Evolutionary conservation across 2,113 vertebrate species (phyloP).

Genomic region (Suricata suricatta): DNA sequence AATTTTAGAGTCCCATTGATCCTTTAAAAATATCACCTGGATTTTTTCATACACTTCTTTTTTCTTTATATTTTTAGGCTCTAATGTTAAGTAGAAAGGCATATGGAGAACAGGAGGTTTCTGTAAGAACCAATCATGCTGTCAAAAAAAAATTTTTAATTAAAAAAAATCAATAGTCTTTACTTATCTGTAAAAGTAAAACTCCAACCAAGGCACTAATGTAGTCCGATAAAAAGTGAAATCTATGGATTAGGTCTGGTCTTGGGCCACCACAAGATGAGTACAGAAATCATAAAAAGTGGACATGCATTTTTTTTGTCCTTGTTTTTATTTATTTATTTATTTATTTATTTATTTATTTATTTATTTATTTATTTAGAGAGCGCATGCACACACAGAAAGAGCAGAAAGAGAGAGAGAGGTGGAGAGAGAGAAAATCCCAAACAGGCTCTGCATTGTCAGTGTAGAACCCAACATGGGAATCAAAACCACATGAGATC

Average conservation of each 20-base stretch:
- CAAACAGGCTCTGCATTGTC: no score
- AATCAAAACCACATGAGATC: no score
- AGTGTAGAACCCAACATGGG: no score
- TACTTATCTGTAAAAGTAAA: neutral
- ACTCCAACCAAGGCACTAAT: neutral
- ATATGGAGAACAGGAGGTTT: neutral
- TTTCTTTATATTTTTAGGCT: neutral
- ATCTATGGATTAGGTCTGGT: neutral
- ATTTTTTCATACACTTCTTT: neutral
- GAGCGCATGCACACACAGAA: no score
- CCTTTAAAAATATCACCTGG: neutral
- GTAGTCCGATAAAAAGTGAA: neutral
- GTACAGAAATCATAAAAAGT: neutral
- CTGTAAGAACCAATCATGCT: neutral
- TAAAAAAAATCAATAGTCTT: neutral
- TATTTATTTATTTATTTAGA: no score
- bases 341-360: no score
- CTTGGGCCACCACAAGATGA: neutral
- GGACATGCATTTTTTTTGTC: neutral
- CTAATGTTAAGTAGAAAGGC: neutral
- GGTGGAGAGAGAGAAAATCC: no score
- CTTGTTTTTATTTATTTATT: neutral
- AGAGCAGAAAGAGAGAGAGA: no score
- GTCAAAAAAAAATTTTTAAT: neutral
- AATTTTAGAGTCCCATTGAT: neutral